A percentile compares a stretch with the other conserved stretches of the same genome.
These are phyloP conservation scores for Beris morrisii DNA, from an alignment of 2,888 invertebrate genomes.

Conservation along the genomic window DNA sequence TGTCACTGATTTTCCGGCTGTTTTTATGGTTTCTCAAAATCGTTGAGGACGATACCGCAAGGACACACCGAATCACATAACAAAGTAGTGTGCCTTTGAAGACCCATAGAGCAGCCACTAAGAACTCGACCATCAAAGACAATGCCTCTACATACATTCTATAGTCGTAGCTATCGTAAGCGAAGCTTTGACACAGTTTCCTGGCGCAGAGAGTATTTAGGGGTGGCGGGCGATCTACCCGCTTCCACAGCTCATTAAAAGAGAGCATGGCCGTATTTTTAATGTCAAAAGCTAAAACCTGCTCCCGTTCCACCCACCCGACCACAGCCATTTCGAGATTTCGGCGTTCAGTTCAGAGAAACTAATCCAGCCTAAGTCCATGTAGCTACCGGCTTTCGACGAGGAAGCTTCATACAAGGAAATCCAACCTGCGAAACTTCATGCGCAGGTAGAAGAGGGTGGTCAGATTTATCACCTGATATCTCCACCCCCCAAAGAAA, in stretches of 20 bases:
- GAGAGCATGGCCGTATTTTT: conserved; percentile 8
- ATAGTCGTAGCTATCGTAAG: conserved; percentile 2
- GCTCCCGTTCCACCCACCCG: not conserved
- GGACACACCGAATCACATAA: not conserved
- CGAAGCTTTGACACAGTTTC: conserved; percentile 30
- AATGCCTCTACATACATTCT: conserved; percentile 6
- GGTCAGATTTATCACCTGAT: too few relatives aligned
- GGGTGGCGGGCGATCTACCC: conserved; percentile 10
- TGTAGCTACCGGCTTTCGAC: too few relatives aligned
- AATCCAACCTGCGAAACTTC: too few relatives aligned
- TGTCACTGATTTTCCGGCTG: not conserved
- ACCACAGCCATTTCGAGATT: too few relatives aligned
- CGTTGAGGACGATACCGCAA: conserved; percentile 9
- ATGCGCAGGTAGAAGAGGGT: too few relatives aligned
- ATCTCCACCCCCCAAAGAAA: too few relatives aligned
- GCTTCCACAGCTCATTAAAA: conserved; percentile 11
- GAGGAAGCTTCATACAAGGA: too few relatives aligned
- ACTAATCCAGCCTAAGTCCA: too few relatives aligned
- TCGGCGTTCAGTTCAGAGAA: too few relatives aligned
- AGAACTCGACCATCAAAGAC: conserved; percentile 20
- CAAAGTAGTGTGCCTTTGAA: not conserved
- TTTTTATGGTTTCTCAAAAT: conserved; percentile 4
- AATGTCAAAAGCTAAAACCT: conserved; percentile 11
- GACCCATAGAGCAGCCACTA: conserved; percentile 22
- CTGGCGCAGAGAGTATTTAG: conserved; percentile 22